Evolutionary conservation across 2,797 vertebrate species (phyloP), one percentile per base, ranked within the genome.

Genomic region (Chelon auratus): DNA sequence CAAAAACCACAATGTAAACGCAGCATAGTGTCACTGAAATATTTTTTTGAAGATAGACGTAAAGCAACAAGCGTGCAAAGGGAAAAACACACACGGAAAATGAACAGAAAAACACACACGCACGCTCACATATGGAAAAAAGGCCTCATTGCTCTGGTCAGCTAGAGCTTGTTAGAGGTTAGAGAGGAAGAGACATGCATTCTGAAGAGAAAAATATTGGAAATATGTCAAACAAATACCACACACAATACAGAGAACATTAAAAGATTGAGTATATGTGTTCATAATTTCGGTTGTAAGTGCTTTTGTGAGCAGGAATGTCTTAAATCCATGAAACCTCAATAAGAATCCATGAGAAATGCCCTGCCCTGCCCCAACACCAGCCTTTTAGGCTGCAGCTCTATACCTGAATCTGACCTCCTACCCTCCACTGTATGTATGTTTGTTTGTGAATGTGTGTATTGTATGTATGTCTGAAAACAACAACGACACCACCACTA

Each of bases 1-100:
- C 8, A 56, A 26, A 75, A 78, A 75, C 81, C 84, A 88, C 82
- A 82, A 83, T 78, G 78, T 80, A 66, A 84, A 87, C 40, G 64
- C 75, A 75, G 82, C 76, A 36, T 45, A 1, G 43, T 56, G 68
- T 82, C 75, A 74, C 15, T 69, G 48, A 54, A 72, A 59, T 20
- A 40, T 12, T 37, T 69, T 42, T 20, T 9, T 43, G 69, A 51
- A 75, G 56, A 59, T 43, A 11, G 47, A 75, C 50, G 55, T 14
- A 53, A 67, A 53, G 52, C 20, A 42, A 64, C 37, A 71, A 56
- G 64, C 77, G 45, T 84, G 86, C 82, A 86, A 56, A 82, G 55
- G 45, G 39, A 40, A 40, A 63, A 76, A 73, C 45, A 52, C 50
- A 30, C 9, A 54, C 37, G 50, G n/a, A 51, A 69, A 43, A 78